Percentiles rank a stretch among this genome's conserved stretches.
Evolutionary conservation across 2,113 vertebrate genomes (phyloP).

Genomic region (Notothenia coriiceps): DNA sequence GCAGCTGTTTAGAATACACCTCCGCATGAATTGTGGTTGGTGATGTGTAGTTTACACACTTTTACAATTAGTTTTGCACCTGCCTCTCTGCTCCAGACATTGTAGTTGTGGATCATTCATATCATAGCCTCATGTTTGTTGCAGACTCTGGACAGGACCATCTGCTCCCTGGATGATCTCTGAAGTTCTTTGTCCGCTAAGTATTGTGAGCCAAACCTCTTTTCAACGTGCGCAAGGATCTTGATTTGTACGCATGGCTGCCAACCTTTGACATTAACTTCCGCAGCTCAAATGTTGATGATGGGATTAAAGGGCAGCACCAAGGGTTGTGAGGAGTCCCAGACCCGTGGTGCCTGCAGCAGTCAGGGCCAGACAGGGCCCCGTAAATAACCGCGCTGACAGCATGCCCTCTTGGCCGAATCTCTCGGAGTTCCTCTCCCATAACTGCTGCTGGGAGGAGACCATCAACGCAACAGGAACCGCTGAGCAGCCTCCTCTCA

Average conservation of each 20-base stretch:
- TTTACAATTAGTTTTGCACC: constrained; percentile 11
- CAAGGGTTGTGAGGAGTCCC: constrained; percentile 49
- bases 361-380: constrained; percentile 54
- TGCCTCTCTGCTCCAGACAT: neutral
- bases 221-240: constrained; percentile 4
- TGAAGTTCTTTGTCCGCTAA: neutral
- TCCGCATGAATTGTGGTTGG: neutral
- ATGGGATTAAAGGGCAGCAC: constrained; percentile 43
- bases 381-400: constrained; percentile 62
- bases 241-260: constrained; percentile 56
- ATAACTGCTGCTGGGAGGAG: constrained; percentile 83
- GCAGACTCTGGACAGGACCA: neutral
- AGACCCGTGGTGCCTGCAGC: constrained; percentile 38
- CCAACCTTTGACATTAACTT: neutral
- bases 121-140: neutral
- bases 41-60: neutral
- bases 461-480: constrained; percentile 58
- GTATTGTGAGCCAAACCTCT: neutral
- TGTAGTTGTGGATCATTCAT: neutral
- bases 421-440: constrained; percentile 75
- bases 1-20: neutral
- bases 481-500: constrained; percentile 72
- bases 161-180: neutral
- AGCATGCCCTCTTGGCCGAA: constrained; percentile 87
- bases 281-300: neutral